A percentile compares a stretch with the other conserved stretches of the same genome.
phyloP scores from a whole-genome alignment of 2,797 vertebrate species.

The Molossus alvarezi region DNA sequence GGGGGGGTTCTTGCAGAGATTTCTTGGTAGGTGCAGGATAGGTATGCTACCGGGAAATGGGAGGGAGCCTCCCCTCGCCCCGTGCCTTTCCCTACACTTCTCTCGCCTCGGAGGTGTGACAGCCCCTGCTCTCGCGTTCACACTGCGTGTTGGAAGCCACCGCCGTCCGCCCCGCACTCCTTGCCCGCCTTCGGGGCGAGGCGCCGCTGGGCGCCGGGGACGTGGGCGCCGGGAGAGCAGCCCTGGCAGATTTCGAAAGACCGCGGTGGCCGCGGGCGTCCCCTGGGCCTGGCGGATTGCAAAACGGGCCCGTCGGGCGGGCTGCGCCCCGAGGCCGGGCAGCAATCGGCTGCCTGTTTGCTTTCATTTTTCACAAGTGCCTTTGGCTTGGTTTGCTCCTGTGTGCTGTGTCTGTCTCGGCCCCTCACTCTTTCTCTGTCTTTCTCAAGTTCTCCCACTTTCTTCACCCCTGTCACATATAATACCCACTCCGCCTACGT shows the following conservation, averaged over 20 bases:
- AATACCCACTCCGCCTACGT: constrained; percentile 85
- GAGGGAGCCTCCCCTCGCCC: background rate
- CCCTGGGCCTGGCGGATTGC: constrained; percentile 86
- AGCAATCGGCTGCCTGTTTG: constrained; percentile 64
- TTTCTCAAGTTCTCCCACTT: constrained; percentile 86
- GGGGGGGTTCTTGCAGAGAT: constrained; percentile 73
- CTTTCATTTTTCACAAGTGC: constrained; percentile 85
- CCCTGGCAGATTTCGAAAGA: constrained; percentile 90
- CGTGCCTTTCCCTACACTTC: background rate
- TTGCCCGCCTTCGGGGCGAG: background rate
- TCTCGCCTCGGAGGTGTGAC: background rate
- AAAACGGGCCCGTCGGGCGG: constrained; percentile 86
- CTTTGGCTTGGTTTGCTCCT: constrained; percentile 67
- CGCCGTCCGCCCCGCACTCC: background rate
- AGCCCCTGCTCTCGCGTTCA: background rate
- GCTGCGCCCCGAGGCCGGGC: constrained; percentile 81
- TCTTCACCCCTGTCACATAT: constrained; percentile 87
- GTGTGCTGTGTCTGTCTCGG: background rate
- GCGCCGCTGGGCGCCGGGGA: background rate
- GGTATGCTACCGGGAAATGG: background rate
- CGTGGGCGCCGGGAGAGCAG: constrained; percentile 81
- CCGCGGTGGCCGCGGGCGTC: constrained; percentile 83
- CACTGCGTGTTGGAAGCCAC: background rate
- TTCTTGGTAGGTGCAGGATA: constrained; percentile 79
- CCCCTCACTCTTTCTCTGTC: background rate